Conservation (phyloP, 2,888 invertebrate genomes). For the Meandrusa payeni region DNA sequence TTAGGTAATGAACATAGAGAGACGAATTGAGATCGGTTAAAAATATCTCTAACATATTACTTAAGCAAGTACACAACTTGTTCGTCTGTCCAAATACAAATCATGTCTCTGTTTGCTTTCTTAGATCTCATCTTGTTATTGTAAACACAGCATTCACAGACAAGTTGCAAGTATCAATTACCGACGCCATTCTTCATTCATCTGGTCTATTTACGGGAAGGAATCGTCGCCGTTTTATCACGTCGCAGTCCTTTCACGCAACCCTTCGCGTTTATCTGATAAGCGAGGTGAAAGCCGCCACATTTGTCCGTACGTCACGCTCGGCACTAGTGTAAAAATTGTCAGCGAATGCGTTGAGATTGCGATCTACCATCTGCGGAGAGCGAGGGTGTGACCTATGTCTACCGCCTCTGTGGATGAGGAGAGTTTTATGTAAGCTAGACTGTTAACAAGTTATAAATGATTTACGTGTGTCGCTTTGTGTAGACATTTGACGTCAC, state of each 20-base stretch:
- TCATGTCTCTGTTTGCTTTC: no score
- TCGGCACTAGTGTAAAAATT: constrained; percentile 76
- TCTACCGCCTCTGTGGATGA: constrained; percentile 6
- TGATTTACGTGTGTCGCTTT: neutral
- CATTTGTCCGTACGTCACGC: constrained; percentile 74
- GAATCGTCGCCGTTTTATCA: constrained; percentile 74
- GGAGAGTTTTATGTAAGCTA: constrained; percentile 10
- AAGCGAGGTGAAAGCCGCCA: constrained; percentile 68
- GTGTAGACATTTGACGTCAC: no score
- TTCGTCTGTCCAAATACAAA: no score
- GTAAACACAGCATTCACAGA: no score
- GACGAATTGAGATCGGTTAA: no score
- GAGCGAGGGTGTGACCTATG: constrained; percentile 37
- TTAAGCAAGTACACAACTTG: no score
- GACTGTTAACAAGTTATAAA: constrained; percentile 6
- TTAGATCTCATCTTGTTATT: no score
- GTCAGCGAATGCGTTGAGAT: constrained; percentile 73
- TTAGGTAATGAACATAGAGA: no score
- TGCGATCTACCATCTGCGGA: constrained; percentile 69
- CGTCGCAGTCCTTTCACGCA: constrained; percentile 60
- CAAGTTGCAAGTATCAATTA: constrained; percentile 50
- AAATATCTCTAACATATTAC: no score
- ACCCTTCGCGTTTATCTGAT: constrained; percentile 76
- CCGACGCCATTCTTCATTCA: constrained; percentile 71
- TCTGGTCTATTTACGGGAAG: constrained; percentile 65